These are phyloP conservation scores for Priapulus caudatus DNA, from an alignment of 2,888 invertebrate species.

Conservation along the genomic window DNA sequence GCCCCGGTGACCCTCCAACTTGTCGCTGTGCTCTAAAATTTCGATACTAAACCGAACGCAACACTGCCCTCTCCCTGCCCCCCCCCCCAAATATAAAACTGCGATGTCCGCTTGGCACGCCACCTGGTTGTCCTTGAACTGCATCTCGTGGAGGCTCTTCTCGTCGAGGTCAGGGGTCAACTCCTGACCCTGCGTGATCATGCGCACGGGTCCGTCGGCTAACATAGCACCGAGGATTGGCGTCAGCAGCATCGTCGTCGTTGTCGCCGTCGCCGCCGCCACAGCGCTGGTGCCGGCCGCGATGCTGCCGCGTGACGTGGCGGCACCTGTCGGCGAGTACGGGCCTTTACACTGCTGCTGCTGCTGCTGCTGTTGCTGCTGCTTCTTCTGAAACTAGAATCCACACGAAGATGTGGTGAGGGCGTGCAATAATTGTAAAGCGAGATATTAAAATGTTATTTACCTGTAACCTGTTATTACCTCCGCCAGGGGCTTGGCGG, in stretches of 20 bases:
- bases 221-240: conserved; percentile 55
- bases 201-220: conserved; percentile 71
- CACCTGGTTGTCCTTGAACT: conserved; percentile 84
- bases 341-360: conserved; percentile 19
- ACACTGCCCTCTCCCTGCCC: too few species aligned
- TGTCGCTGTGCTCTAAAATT: too few species aligned
- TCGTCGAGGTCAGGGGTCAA: conserved; percentile 83
- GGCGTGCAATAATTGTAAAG: conserved; percentile 6
- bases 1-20: too few species aligned
- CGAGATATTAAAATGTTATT: too few species aligned
- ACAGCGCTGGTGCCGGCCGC: neutral
- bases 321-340: neutral
- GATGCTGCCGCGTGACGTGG: neutral
- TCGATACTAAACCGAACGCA: too few species aligned
- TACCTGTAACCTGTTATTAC: too few species aligned
- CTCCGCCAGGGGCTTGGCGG: too few species aligned
- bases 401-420: too few species aligned
- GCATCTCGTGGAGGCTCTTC: conserved; percentile 74
- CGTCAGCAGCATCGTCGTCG: conserved; percentile 30
- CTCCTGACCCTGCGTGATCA: conserved; percentile 82
- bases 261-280: too few species aligned
- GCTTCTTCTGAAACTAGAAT: too few species aligned
- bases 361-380: conserved; percentile 33
- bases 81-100: too few species aligned
- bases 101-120: too few species aligned